Conservation (phyloP, 2,797 vertebrate genomes). For the Eupleurogrammus muticus region DNA sequence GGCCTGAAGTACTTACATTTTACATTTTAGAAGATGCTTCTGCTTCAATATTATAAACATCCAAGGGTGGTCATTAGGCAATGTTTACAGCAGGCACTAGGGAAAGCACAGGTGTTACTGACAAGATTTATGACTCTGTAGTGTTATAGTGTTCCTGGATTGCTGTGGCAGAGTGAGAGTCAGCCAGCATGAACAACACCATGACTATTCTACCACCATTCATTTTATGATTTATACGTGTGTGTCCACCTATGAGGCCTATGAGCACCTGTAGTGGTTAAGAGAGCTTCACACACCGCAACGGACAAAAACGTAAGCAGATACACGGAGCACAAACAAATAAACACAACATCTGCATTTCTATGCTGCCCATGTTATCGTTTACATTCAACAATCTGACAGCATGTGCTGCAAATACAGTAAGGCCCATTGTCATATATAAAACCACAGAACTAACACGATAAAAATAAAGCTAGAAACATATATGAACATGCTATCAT, state of each 20-base stretch:
- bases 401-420: neutral
- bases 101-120: neutral
- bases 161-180: accelerated
- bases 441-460: neutral
- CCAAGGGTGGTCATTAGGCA: neutral
- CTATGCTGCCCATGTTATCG: neutral
- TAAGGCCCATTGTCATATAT: too few relatives aligned
- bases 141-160: neutral
- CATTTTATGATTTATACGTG: neutral
- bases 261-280: neutral
- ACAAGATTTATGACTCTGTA: neutral
- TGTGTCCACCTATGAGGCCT: neutral
- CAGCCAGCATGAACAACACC: neutral
- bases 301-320: neutral
- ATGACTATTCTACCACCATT: too few relatives aligned
- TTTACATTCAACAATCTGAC: neutral
- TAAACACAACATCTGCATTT: neutral
- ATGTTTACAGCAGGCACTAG: neutral
- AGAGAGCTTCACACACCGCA: neutral
- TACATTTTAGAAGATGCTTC: neutral
- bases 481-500: neutral
- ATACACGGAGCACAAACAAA: neutral
- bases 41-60: neutral
- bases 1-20: neutral
- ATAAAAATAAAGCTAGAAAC: neutral